Evolutionary conservation across 2,113 vertebrate species (phyloP).

Genomic region (Malaclemys terrapin): DNA sequence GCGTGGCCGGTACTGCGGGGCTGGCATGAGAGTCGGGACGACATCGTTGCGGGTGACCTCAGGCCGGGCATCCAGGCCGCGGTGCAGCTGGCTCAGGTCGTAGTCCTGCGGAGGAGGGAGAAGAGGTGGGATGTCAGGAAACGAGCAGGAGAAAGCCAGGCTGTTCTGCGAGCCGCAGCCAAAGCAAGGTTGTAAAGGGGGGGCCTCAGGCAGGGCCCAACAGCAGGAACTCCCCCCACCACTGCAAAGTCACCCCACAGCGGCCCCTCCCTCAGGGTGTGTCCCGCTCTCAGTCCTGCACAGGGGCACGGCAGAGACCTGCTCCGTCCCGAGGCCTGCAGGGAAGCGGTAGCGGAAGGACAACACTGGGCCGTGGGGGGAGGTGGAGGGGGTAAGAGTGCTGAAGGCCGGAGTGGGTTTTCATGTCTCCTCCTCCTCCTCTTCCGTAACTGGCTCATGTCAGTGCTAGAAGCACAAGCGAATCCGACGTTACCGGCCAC

Average conservation of each 20-base stretch:
- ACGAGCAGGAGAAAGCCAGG: rapidly evolving
- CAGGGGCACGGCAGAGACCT: neutral
- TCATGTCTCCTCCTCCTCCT: neutral
- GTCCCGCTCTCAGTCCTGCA: neutral
- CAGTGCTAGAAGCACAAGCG: no score
- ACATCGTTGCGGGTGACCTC: constrained; percentile 91
- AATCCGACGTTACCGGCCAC: neutral
- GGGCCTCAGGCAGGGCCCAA: neutral
- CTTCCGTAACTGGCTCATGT: no score
- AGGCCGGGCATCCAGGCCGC: constrained; percentile 92
- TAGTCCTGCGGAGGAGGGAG: constrained; percentile 82
- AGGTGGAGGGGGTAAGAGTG: no score
- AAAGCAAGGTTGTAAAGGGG: rapidly evolving
- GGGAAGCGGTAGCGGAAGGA: no score
- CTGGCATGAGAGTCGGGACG: constrained; percentile 78
- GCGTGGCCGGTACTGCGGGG: constrained; percentile 87
- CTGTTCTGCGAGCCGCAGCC: rapidly evolving
- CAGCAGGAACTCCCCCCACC: no score
- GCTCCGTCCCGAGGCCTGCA: neutral
- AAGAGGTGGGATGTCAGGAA: no score
- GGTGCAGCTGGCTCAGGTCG: constrained; percentile 92
- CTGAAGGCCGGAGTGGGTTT: neutral
- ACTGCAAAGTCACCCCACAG: neutral
- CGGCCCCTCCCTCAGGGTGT: no score
- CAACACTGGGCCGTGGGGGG: no score